Evolutionary conservation across 2,797 vertebrate genomes (phyloP).

Genomic region (Sandelia bainsii): DNA sequence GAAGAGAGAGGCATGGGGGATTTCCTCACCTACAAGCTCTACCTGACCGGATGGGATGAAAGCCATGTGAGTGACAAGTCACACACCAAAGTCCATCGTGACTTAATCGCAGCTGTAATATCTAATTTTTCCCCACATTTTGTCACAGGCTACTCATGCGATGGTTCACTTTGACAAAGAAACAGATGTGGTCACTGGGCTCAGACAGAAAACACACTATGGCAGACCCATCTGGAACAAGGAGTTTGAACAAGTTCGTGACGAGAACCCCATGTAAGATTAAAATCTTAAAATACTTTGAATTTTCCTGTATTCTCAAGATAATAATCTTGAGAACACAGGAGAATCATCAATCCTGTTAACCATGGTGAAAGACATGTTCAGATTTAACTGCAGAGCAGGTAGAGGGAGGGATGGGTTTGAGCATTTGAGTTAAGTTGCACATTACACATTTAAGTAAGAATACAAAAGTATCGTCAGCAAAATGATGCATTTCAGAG

Average conservation of each 20-base stretch:
- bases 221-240: constrained; percentile 92
- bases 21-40: constrained; percentile 94
- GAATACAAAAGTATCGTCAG: too few relatives aligned
- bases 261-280: constrained; percentile 89
- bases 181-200: constrained; percentile 89
- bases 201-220: constrained; percentile 93
- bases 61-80: constrained; percentile 86
- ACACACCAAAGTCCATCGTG: constrained; percentile 5
- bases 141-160: constrained; percentile 83
- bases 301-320: too few relatives aligned
- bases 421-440: too few relatives aligned
- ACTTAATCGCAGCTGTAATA: background rate
- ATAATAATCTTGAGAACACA: too few relatives aligned
- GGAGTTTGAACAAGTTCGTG: constrained; percentile 90
- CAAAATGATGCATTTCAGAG: too few relatives aligned
- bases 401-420: too few relatives aligned
- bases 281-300: too few relatives aligned
- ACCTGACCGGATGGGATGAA: constrained; percentile 91
- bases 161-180: constrained; percentile 86
- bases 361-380: background rate
- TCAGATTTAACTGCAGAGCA: background rate
- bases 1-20: constrained; percentile 88
- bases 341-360: background rate
- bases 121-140: background rate
- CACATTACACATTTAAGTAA: too few relatives aligned